Evolutionary conservation across 2,888 invertebrate genomes (phyloP).

Genomic region (Tetropium fuscum): DNA sequence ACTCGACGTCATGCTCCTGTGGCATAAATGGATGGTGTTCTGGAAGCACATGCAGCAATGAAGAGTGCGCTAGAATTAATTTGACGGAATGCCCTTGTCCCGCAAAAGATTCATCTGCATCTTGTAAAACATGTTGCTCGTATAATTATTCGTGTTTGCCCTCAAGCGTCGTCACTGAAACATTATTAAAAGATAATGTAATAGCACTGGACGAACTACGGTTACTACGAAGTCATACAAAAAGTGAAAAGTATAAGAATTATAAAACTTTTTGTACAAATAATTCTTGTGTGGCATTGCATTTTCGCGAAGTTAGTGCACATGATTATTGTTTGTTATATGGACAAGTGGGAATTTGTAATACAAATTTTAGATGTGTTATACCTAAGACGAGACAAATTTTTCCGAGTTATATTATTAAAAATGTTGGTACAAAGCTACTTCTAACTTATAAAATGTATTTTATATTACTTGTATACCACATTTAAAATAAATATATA

Average conservation of each 20-base stretch:
- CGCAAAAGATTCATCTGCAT: no score
- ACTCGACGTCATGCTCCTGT: slow-evolving; percentile 60
- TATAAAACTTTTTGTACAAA: slow-evolving; percentile 35
- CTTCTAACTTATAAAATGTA: not conserved
- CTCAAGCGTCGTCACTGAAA: slow-evolving; percentile 27
- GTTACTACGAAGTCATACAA: not conserved
- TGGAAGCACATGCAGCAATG: slow-evolving; percentile 66
- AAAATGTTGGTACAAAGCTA: not conserved
- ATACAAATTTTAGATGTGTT: not conserved
- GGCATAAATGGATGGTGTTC: slow-evolving; percentile 67
- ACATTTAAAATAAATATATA: no score
- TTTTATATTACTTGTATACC: no score
- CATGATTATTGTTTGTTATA: slow-evolving; percentile 44
- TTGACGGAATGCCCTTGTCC: slow-evolving; percentile 67
- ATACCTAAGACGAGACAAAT: not conserved
- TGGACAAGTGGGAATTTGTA: slow-evolving; percentile 47
- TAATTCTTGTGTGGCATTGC: slow-evolving; percentile 35
- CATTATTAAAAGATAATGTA: slow-evolving; percentile 20
- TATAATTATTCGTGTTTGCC: slow-evolving; percentile 33
- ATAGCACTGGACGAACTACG: slow-evolving; percentile 12
- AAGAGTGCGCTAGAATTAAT: slow-evolving; percentile 67
- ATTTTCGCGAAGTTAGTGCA: slow-evolving; percentile 36
- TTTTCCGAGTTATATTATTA: slow-evolving; percentile 1
- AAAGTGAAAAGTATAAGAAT: slow-evolving; percentile 17
- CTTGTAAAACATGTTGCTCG: slow-evolving; percentile 46